A percentile compares a stretch with the other conserved stretches of the same genome.
Conservation (phyloP, 2,888 invertebrate genomes). For the Villa cingulata region DNA sequence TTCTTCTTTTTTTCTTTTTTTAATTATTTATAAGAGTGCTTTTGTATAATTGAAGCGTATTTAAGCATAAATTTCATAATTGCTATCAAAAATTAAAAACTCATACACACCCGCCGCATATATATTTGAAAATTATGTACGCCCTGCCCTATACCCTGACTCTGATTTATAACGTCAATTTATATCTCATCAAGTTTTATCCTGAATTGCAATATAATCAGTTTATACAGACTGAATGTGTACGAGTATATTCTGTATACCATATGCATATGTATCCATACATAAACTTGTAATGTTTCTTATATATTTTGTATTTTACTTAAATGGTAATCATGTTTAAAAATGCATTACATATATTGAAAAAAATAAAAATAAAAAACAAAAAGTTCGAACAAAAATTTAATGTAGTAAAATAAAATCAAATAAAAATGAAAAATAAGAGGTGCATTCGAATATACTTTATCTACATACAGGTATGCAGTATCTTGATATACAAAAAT, state of each 20-base stretch:
- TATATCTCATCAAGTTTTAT: slow-evolving; percentile 14
- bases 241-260: background rate
- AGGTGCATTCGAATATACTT: background rate
- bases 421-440: background rate
- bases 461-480: slow-evolving; percentile 2
- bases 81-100: slow-evolving; percentile 14
- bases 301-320: too few relatives aligned
- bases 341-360: background rate
- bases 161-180: slow-evolving; percentile 13
- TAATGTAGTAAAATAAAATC: too few relatives aligned
- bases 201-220: background rate
- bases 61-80: slow-evolving; percentile 6
- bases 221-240: too few relatives aligned
- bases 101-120: slow-evolving; percentile 13
- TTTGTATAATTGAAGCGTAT: background rate
- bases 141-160: slow-evolving; percentile 8
- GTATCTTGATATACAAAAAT: too few relatives aligned
- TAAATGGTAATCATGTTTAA: too few relatives aligned
- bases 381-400: too few relatives aligned
- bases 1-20: too few relatives aligned
- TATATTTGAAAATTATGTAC: slow-evolving; percentile 13
- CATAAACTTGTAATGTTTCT: too few relatives aligned
- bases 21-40: too few relatives aligned
- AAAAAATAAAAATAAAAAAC: too few relatives aligned
- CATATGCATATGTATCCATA: background rate